Evolutionary conservation across 1,140 invertebrate genomes (phyloP).

Genomic region (Ceratoteleas bidentatus): DNA sequence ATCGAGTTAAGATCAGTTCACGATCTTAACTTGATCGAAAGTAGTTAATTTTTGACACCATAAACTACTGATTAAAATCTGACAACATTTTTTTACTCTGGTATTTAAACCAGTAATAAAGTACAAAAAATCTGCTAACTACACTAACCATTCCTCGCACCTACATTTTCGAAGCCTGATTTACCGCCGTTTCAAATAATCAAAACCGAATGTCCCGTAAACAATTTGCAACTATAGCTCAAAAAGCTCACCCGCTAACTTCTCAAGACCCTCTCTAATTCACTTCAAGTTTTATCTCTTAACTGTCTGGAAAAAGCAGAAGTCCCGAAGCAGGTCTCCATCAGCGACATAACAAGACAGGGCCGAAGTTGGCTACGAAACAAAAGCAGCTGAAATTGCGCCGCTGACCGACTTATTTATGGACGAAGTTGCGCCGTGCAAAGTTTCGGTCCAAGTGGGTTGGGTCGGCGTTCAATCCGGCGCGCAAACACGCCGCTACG

Average conservation of each 20-base stretch:
- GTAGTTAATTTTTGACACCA: no score
- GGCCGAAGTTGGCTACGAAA: conserved; percentile 47
- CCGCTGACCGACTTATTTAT: conserved; percentile 60
- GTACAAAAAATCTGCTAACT: no score
- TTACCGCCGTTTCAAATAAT: no score
- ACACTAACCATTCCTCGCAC: no score
- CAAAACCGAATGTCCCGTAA: neutral
- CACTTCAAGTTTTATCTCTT: conserved; percentile 49
- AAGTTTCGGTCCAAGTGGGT: neutral
- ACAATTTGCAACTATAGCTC: neutral
- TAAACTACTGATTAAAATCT: no score
- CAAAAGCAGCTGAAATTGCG: conserved; percentile 47
- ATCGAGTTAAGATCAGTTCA: no score
- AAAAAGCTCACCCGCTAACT: neutral
- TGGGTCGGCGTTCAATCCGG: neutral
- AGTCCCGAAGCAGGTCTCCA: conserved; percentile 38
- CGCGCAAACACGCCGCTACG: neutral
- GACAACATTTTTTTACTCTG: no score
- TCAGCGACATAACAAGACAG: conserved; percentile 48
- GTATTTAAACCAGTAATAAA: no score
- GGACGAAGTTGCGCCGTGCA: conserved; percentile 32
- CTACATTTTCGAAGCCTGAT: no score
- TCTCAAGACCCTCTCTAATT: conserved; percentile 27
- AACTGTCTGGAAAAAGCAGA: conserved; percentile 32
- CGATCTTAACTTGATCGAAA: no score